Evolutionary conservation across 2,888 invertebrate genomes (phyloP).

Genomic region (Agrochola lota): DNA sequence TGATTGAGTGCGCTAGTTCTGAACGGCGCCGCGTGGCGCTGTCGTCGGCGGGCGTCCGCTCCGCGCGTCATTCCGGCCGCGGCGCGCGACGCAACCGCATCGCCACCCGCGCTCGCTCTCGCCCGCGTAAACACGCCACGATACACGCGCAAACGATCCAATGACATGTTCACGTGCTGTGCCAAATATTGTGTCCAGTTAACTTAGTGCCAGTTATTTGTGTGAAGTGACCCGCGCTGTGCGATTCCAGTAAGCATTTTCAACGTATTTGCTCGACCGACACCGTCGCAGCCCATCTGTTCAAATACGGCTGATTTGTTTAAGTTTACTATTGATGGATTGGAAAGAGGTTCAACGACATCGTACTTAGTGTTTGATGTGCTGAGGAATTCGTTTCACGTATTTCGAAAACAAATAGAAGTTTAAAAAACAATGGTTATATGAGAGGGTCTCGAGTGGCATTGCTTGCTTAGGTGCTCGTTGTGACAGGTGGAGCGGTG

Average conservation of each 20-base stretch:
- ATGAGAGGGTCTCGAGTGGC: slow-evolving; percentile 77
- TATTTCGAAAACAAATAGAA: slow-evolving; percentile 86
- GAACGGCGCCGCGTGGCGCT: slow-evolving; percentile 72
- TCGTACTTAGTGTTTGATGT: slow-evolving; percentile 82
- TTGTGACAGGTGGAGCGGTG: slow-evolving; percentile 82
- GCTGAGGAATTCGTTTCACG: slow-evolving; percentile 87
- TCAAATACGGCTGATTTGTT: slow-evolving; percentile 84
- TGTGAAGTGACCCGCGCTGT: slow-evolving; percentile 79
- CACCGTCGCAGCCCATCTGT: slow-evolving; percentile 80
- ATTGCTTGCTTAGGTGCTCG: slow-evolving; percentile 87
- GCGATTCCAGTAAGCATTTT: slow-evolving; percentile 63
- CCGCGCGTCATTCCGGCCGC: slow-evolving; percentile 88
- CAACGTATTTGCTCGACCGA: slow-evolving; percentile 72
- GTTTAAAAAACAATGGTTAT: slow-evolving; percentile 86
- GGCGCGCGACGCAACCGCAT: slow-evolving; percentile 85
- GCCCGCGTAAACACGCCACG: slow-evolving; percentile 75
- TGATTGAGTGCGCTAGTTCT: slow-evolving; percentile 82
- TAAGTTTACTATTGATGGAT: slow-evolving; percentile 87
- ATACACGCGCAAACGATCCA: slow-evolving; percentile 69
- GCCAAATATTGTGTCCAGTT: slow-evolving; percentile 80
- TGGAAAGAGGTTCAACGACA: slow-evolving; percentile 82
- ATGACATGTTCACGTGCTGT: slow-evolving; percentile 79
- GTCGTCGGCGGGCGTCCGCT: slow-evolving; percentile 73
- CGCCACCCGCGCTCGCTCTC: slow-evolving; percentile 76
- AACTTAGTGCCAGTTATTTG: slow-evolving; percentile 79